Percentiles rank a stretch among this genome's conserved stretches.
Evolutionary conservation across 1,140 invertebrate genomes (phyloP).

Genomic region (Neodiprion lecontei): DNA sequence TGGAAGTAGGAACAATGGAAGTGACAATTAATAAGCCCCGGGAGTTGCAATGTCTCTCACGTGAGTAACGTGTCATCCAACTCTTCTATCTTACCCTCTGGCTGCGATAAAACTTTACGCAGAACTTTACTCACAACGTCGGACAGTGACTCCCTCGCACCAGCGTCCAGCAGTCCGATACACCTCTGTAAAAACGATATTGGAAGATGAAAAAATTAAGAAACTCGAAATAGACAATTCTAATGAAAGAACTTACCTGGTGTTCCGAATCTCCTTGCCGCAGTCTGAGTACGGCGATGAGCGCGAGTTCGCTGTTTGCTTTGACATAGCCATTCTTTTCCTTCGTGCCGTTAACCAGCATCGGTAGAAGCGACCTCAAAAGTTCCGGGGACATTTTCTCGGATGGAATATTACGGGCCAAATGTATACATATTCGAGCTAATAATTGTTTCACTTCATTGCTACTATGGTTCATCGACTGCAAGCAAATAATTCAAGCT

Average conservation of each 20-base stretch:
- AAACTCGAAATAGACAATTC: background rate
- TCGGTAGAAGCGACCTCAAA: constrained; percentile 81
- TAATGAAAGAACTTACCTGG: constrained; percentile 65
- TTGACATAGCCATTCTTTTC: constrained; percentile 96
- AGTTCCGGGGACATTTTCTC: constrained; percentile 75
- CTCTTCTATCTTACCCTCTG: constrained; percentile 86
- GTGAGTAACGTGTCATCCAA: constrained; percentile 89
- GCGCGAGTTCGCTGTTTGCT: constrained; percentile 90
- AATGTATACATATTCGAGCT: constrained; percentile 78
- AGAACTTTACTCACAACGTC: constrained; percentile 89
- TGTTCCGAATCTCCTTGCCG: constrained; percentile 77
- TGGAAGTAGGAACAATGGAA: constrained; percentile 19
- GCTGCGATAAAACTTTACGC: constrained; percentile 74
- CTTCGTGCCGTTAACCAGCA: constrained; percentile 95
- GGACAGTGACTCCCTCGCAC: constrained; percentile 84
- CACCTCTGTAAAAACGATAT: constrained; percentile 68
- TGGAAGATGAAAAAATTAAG: constrained; percentile 6
- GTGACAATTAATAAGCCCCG: constrained; percentile 35
- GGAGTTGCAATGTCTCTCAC: constrained; percentile 61
- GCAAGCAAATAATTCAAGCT: constrained; percentile 37
- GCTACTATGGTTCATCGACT: constrained; percentile 91
- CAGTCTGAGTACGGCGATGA: constrained; percentile 84
- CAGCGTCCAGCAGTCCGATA: constrained; percentile 78
- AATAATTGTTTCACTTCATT: constrained; percentile 96
- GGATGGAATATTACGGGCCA: constrained; percentile 68